Conservation (phyloP, 1,140 invertebrate genomes). For the Schlechtendalia chinensis region DNA sequence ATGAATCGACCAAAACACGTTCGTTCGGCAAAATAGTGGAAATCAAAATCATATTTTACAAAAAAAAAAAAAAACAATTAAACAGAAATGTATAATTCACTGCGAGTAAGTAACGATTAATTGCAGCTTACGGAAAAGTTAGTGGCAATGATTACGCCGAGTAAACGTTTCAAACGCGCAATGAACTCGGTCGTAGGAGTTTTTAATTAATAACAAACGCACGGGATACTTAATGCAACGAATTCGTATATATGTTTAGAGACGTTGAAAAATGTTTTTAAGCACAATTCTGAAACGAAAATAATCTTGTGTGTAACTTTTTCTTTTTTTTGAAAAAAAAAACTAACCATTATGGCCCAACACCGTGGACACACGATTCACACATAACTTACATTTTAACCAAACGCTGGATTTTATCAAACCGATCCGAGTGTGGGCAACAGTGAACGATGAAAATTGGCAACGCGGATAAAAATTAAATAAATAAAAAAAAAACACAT, state of each 20-base stretch:
- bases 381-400: too few species aligned
- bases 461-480: too few species aligned
- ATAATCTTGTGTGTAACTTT: not conserved
- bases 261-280: not conserved
- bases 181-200: not conserved
- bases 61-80: not conserved
- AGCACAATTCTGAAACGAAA: not conserved
- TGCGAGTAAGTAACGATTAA: not conserved
- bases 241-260: not conserved
- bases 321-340: not conserved
- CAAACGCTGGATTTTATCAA: too few species aligned
- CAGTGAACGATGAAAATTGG: too few species aligned
- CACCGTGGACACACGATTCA: not conserved
- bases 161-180: not conserved
- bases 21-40: too few species aligned
- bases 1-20: not conserved
- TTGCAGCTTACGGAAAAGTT: constrained; percentile 9
- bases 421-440: too few species aligned
- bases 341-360: not conserved
- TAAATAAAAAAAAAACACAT: too few species aligned
- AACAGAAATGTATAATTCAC: not conserved
- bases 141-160: not conserved
- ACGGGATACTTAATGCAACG: not conserved
- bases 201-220: constrained; percentile 34
- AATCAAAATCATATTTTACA: not conserved